Base-by-base conservation (phyloP, 1,140 invertebrate species). In the Apis mellifera region DNA sequence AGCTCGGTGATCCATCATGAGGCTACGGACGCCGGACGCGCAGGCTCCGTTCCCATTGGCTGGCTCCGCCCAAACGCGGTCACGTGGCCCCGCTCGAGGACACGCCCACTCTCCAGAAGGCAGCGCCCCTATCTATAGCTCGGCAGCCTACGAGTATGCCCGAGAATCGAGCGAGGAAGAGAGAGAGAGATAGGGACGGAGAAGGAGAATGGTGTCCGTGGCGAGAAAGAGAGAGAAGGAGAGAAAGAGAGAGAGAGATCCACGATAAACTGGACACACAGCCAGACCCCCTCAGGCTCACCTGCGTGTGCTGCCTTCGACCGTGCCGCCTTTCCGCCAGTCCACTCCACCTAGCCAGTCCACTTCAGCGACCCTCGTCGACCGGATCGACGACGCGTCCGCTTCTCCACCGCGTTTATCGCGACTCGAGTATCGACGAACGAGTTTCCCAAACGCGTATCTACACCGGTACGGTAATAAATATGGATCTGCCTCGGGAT, bases 1-100 rank as follows among this genome's bases (percentile, higher is more conserved):
- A 89, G 82, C 87, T 78, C 85, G 89, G 90, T 92, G 91, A 94
- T 94, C 92, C 93, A 93, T 93, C 92, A 94, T 93, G 92, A 89
- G 90, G 91, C 89, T 91, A 86, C 89, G 91, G 88, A 89, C 88
- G 84, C 78, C 50, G 80, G 89, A 88, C 84, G 88, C 90, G 87
- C 85, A 88, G 84, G 85, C 83, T 84, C 84, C 68, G 23, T 74
- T 74, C 50, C 73, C 77, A 94, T 94, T 94, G 93, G 93, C 69
- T 86, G 90, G 83, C 89, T 73, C 91, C 93, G 90, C 93, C 93
- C 87, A 84, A 42, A 17, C 1, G 3, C 32, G 66, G 52, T 92
- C 93, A 94, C 92, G 92, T 94, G 93, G 87, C 52, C 84, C 3
- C 11, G 60, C 65, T 68, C 32, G 64, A 68, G 74, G 54, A 26